Base-by-base conservation (phyloP, 1,140 invertebrate genomes). In the Meloidogyne floridensis region DNA sequence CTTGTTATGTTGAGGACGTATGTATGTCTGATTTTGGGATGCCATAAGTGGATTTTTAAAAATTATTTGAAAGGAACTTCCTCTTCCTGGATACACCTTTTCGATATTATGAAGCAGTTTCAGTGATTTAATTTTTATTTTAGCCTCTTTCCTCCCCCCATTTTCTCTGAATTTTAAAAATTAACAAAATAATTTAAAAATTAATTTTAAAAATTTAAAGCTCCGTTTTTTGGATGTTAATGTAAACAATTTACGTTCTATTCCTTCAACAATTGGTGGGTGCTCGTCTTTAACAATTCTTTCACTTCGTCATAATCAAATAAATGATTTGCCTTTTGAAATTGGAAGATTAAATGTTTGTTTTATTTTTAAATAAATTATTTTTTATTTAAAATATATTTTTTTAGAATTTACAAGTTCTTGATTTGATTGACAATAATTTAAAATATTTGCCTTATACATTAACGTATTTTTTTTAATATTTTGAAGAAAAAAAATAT, bases 401-500 rank as follows among this genome's bases (percentile, higher is more conserved):
- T 88, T 96, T 97, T 89, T 93, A 93, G 83, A 93, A 94, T 83
- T 92, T 99, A 75, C 95, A 97, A 91, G 98, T 99, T 7, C 92
- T 99, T 76, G 97, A 99, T 91, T 94, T 99, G 56, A 97, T 96
- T 80, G 96, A 96, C 43, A 99, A 99, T 91, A 94, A 94, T 94
- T 92, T 99, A 89, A 94, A 96, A 87, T 95, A 96, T 92, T 92
- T 98, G 89, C 97, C 97, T 54, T 95, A 96, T 90, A 95, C 95
- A 15, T 92, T 99, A 88, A 94, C 97, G 59, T 65, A 59, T 54
- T 95, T 95, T 89, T 92, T 98, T 77, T 78, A 80, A 88, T 85
- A 83, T 73, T 42, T 51, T 73, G 32, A 32, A 32, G 32, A 9
- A 3, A 51, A 73, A 20, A 43, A 51, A 43, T 73, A 73, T 73